Conservation (phyloP, 2,797 vertebrate species). For the Onychomys leucogaster region DNA sequence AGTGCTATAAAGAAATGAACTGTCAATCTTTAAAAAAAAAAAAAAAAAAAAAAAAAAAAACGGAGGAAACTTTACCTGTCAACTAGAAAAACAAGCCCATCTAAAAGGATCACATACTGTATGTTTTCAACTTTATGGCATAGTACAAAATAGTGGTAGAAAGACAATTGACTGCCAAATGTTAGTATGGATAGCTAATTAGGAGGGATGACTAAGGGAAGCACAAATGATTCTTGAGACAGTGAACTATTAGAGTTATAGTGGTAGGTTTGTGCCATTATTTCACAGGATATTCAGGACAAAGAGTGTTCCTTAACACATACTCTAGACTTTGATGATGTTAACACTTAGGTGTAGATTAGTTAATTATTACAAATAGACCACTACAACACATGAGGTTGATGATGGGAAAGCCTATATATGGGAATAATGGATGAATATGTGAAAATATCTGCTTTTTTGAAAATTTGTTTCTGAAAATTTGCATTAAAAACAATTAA, state of each 20-base stretch:
- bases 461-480: not conserved
- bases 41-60: not conserved
- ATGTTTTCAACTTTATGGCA: not conserved
- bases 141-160: not conserved
- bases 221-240: not conserved
- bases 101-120: not conserved
- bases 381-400: too few species aligned
- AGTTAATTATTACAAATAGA: not conserved
- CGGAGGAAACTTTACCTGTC: not conserved
- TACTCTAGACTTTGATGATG: not conserved
- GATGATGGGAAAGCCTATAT: accelerated
- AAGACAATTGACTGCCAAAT: not conserved
- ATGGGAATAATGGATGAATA: too few species aligned
- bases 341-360: too few species aligned
- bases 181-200: not conserved
- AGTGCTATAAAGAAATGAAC: not conserved
- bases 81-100: not conserved
- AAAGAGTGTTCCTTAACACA: not conserved
- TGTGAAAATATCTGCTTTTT: not conserved
- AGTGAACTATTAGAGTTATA: not conserved
- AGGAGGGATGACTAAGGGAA: not conserved
- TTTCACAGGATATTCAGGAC: not conserved
- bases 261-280: not conserved
- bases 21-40: not conserved
- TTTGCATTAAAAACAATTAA: not conserved